Conservation (phyloP, 2,113 vertebrate species). For the Zapornia atra region DNA sequence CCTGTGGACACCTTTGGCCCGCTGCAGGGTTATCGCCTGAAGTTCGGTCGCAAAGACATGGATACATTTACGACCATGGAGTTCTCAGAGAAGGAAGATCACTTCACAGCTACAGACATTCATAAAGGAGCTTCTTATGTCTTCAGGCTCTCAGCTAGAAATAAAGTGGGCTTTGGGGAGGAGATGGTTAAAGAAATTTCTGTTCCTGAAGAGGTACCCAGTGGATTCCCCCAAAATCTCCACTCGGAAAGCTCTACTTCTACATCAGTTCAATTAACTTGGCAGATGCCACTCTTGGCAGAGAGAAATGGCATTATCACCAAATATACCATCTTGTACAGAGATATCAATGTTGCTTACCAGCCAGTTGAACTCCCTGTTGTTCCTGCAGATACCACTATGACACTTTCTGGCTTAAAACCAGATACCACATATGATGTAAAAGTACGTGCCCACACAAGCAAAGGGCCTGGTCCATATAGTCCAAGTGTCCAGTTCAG, state of each 20-base stretch:
- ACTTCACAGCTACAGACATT: conserved; percentile 97
- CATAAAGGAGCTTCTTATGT: conserved; percentile 94
- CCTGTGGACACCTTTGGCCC: conserved; percentile 90
- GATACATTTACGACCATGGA: conserved; percentile 90
- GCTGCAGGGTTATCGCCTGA: conserved; percentile 92
- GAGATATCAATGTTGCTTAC: conserved; percentile 96
- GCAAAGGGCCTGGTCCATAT: conserved; percentile 98
- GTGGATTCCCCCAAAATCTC: conserved; percentile 94
- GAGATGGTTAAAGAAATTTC: conserved; percentile 96
- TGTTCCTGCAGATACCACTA: conserved; percentile 88
- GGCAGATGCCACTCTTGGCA: conserved; percentile 88
- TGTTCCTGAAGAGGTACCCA: conserved; percentile 90
- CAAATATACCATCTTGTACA: conserved; percentile 94
- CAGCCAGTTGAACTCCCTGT: conserved; percentile 92
- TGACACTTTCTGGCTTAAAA: conserved; percentile 92
- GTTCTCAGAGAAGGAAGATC: conserved; percentile 94
- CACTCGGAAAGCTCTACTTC: conserved; percentile 89
- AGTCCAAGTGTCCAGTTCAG: conserved; percentile 99
- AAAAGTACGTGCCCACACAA: conserved; percentile 99
- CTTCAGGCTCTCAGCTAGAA: conserved; percentile 94
- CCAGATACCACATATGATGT: conserved; percentile 99
- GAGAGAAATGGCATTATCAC: conserved; percentile 93
- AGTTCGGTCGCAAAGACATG: conserved; percentile 93
- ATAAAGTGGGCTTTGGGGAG: conserved; percentile 98
- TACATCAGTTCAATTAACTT: conserved; percentile 91